Percentiles rank a stretch among this genome's conserved stretches.
Conservation (phyloP, 2,113 vertebrate species). For the Dipodomys ordii region DNA sequence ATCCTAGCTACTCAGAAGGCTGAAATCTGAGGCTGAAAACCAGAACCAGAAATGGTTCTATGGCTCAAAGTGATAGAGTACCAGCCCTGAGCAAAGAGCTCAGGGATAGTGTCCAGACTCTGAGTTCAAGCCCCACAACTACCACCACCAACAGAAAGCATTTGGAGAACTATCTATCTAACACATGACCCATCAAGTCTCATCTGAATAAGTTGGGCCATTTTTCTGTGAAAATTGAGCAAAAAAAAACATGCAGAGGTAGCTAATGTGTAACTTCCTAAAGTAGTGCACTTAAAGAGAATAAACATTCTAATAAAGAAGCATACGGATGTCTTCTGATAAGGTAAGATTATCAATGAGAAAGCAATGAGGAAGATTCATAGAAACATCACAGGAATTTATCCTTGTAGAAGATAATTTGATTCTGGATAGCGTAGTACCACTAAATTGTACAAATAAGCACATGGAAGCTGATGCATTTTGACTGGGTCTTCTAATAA, state of each 20-base stretch:
- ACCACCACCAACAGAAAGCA: background rate
- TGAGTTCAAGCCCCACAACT: too few relatives aligned
- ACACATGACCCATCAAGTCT: background rate
- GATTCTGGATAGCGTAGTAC: background rate
- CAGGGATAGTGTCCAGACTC: too few relatives aligned
- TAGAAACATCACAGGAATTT: background rate
- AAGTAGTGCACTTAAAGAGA: background rate
- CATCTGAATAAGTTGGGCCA: background rate
- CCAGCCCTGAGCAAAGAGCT: too few relatives aligned
- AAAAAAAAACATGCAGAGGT: background rate
- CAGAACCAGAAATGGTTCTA: too few relatives aligned
- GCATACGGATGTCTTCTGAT: background rate
- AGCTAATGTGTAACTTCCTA: background rate
- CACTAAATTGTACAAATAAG: background rate
- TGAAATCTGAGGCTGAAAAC: too few relatives aligned
- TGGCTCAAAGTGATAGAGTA: too few relatives aligned
- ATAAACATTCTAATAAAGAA: background rate
- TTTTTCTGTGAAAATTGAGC: background rate
- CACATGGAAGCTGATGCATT: background rate
- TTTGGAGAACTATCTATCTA: background rate
- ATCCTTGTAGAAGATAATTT: background rate
- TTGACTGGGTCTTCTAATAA: background rate
- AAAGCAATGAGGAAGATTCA: background rate
- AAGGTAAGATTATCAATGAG: background rate
- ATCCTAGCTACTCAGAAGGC: too few relatives aligned